These are phyloP conservation scores for Stratiolaelaps scimitus DNA, from an alignment of 1,140 invertebrate genomes.

Conservation along the genomic window DNA sequence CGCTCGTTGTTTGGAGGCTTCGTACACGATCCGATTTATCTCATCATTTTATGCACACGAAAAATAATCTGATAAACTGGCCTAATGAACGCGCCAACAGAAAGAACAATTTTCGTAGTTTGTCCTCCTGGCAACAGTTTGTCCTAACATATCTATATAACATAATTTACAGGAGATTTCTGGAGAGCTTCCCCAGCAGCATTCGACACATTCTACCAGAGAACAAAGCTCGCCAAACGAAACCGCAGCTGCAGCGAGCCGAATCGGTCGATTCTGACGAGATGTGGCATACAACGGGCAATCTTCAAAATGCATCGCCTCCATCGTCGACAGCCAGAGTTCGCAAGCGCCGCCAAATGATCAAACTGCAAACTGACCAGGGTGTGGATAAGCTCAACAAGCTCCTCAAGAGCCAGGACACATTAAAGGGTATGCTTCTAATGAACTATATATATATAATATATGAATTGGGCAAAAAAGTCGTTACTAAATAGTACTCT, in stretches of 20 bases:
- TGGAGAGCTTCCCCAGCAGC: neutral
- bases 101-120: too few relatives aligned
- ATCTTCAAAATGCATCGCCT: slow-evolving; percentile 1
- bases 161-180: slow-evolving; percentile 14
- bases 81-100: too few relatives aligned
- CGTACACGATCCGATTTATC: too few relatives aligned
- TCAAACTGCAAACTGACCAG: neutral
- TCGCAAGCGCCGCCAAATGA: neutral
- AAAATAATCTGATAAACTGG: too few relatives aligned
- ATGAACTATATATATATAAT: too few relatives aligned
- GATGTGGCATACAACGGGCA: slow-evolving; percentile 11
- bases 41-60: too few relatives aligned
- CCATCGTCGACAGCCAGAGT: slow-evolving; percentile 1
- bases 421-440: slow-evolving; percentile 18
- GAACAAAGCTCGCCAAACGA: neutral
- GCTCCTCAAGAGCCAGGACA: slow-evolving; percentile 23
- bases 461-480: too few relatives aligned
- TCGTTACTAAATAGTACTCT: too few relatives aligned
- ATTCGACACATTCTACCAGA: slow-evolving; percentile 13
- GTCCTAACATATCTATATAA: too few relatives aligned
- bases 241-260: neutral
- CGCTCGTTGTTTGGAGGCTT: too few relatives aligned
- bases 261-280: slow-evolving; percentile 27
- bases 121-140: too few relatives aligned
- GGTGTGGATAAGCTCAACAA: slow-evolving; percentile 27